Conservation (phyloP, 1,140 invertebrate genomes). For the Nylanderia fulva region DNA sequence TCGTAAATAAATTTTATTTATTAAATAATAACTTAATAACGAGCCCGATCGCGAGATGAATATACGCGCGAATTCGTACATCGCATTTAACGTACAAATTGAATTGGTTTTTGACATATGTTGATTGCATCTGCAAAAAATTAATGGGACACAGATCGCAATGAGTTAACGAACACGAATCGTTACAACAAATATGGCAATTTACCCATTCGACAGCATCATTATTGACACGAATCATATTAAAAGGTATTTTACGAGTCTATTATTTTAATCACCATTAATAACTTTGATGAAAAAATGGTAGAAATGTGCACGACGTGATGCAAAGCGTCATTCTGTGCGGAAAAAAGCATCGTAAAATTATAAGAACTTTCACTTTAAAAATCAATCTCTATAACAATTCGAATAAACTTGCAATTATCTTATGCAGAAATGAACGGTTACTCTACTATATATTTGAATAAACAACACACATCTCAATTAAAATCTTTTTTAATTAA, state of each 20-base stretch:
- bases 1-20: conserved; percentile 28
- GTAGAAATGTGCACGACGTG: neutral
- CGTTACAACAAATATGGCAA: conserved; percentile 9
- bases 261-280: conserved; percentile 10
- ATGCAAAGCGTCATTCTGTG: neutral
- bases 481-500: neutral
- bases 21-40: conserved; percentile 39
- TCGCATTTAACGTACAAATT: neutral
- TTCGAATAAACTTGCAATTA: neutral
- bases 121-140: conserved; percentile 52
- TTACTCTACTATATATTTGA: neutral
- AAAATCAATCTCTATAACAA: conserved; percentile 8
- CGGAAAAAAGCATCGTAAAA: neutral
- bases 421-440: neutral
- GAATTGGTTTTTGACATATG: conserved; percentile 30
- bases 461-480: neutral
- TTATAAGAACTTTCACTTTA: conserved; percentile 4
- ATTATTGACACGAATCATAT: conserved; percentile 34
- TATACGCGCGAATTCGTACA: conserved; percentile 5
- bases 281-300: conserved; percentile 2
- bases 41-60: neutral
- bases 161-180: conserved; percentile 8
- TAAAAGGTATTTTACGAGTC: neutral
- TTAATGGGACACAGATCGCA: neutral
- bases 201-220: conserved; percentile 17